Conservation (phyloP, 2,113 vertebrate species). For the Monopterus albus region DNA sequence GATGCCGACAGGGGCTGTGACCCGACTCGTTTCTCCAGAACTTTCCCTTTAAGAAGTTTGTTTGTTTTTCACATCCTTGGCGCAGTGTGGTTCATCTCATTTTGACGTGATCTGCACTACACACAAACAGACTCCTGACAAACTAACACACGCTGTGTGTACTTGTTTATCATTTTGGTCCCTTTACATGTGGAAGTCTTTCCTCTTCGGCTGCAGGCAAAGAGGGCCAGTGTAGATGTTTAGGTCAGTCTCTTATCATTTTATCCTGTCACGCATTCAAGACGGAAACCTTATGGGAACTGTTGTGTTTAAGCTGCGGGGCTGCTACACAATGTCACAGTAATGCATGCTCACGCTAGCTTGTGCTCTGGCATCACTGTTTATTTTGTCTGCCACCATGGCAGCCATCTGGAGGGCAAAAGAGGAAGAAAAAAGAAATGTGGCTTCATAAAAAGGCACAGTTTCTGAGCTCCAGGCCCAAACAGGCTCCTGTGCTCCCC, state of each 20-base stretch:
- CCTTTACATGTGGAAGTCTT: neutral
- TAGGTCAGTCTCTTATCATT: neutral
- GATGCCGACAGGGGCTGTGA: conserved; percentile 11
- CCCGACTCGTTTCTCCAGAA: neutral
- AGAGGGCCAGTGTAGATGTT: neutral
- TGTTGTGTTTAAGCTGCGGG: neutral
- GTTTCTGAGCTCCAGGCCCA: neutral
- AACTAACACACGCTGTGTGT: neutral
- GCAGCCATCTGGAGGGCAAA: conserved; percentile 9
- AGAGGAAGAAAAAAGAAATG: neutral
- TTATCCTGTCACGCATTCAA: neutral
- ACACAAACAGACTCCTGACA: neutral
- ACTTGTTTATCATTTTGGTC: neutral
- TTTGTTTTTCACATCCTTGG: conserved; percentile 26
- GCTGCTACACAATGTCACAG: neutral
- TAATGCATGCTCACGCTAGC: neutral
- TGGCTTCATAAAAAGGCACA: neutral
- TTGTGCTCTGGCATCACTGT: neutral
- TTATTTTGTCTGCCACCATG: conserved; percentile 9
- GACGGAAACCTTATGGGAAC: neutral
- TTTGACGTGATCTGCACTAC: neutral
- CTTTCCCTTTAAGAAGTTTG: neutral
- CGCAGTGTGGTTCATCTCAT: neutral
- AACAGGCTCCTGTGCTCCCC: too few relatives aligned
- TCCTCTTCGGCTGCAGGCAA: too few relatives aligned